Evolutionary conservation across 1,140 invertebrate species (phyloP).

Genomic region (Saxidomus purpurata): DNA sequence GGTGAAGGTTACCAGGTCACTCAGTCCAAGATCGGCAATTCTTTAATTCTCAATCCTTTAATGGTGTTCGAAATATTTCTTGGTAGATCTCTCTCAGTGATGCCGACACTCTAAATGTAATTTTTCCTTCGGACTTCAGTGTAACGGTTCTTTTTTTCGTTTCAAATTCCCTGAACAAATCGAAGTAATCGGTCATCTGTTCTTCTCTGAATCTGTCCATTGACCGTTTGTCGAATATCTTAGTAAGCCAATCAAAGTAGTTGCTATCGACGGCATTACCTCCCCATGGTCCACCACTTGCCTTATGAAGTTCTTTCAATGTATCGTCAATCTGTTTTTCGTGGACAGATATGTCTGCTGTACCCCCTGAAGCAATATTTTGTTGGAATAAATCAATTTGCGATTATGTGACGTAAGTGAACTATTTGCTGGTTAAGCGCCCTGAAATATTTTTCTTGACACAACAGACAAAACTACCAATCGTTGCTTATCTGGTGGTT

Average conservation of each 20-base stretch:
- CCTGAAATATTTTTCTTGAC: no score
- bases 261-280: slow-evolving; percentile 29
- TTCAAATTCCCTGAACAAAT: slow-evolving; percentile 40
- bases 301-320: slow-evolving; percentile 18
- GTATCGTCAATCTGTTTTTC: not conserved
- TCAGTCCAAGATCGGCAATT: not conserved
- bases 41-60: not conserved
- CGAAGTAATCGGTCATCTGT: slow-evolving; percentile 32
- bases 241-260: slow-evolving; percentile 5
- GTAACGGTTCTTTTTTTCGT: slow-evolving; percentile 30
- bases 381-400: no score
- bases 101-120: slow-evolving; percentile 10
- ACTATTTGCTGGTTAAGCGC: no score
- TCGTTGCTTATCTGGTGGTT: no score
- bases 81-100: slow-evolving; percentile 21
- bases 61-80: not conserved
- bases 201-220: not conserved
- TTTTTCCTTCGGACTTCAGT: not conserved
- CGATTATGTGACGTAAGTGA: no score
- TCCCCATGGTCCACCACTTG: slow-evolving; percentile 41
- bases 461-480: no score
- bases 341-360: slow-evolving; percentile 38
- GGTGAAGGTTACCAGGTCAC: not conserved
- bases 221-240: not conserved
- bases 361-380: slow-evolving; percentile 28